Conservation (phyloP, 2,797 vertebrate species). For the Chelon auratus region DNA sequence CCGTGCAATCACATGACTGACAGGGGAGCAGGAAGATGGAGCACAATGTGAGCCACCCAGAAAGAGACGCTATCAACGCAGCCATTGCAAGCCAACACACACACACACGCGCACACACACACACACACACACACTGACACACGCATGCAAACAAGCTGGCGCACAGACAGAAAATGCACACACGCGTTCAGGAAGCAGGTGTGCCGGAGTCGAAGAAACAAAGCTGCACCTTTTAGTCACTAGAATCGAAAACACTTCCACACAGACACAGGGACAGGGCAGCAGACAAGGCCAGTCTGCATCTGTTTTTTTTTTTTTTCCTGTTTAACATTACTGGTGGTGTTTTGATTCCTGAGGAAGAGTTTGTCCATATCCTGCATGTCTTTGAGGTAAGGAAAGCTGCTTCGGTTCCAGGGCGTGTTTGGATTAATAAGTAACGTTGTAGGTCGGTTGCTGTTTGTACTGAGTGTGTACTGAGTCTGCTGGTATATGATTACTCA, state of each 20-base stretch:
- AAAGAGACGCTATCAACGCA: slow-evolving; percentile 55
- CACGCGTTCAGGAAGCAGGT: slow-evolving; percentile 65
- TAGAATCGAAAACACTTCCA: slow-evolving; percentile 28
- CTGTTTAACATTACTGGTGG: slow-evolving; percentile 13
- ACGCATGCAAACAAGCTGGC: slow-evolving; percentile 14
- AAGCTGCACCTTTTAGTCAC: slow-evolving; percentile 32
- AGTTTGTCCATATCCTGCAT: slow-evolving; percentile 41
- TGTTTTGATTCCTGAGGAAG: slow-evolving; percentile 46
- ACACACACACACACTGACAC: slow-evolving; percentile 12
- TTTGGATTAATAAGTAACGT: slow-evolving; percentile 53
- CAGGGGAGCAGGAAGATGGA: slow-evolving; percentile 80
- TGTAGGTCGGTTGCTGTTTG: slow-evolving; percentile 22
- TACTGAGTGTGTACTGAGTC: neutral
- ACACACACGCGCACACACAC: slow-evolving; percentile 32
- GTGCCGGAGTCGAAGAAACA: slow-evolving; percentile 32
- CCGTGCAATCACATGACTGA: slow-evolving; percentile 74
- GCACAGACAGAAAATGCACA: slow-evolving; percentile 19
- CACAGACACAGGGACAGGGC: neutral
- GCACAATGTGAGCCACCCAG: slow-evolving; percentile 75
- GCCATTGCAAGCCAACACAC: slow-evolving; percentile 42
- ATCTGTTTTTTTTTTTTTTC: slow-evolving; percentile 26
- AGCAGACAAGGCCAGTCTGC: slow-evolving; percentile 27
- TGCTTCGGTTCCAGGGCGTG: slow-evolving; percentile 32
- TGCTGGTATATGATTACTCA: slow-evolving; percentile 58
- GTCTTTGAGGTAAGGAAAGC: slow-evolving; percentile 70